Percentiles rank a stretch among this genome's conserved stretches.
phyloP scores from a whole-genome alignment of 1,140 invertebrate genomes.

The Trachelipus rathkii region DNA sequence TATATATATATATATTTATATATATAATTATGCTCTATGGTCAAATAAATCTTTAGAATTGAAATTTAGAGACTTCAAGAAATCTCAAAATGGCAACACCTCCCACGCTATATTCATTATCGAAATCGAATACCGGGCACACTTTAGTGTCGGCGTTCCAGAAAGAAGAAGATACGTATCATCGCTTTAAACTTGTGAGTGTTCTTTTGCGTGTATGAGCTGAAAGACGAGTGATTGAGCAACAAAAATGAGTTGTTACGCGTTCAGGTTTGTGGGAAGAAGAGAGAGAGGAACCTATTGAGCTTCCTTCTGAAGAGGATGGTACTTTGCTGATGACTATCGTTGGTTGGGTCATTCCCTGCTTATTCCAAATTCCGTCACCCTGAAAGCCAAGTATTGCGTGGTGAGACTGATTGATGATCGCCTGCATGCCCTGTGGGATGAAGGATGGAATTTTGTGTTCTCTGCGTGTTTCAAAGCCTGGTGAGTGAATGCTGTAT shows the following conservation, averaged over 20 bases:
- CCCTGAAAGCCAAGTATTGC: constrained; percentile 72
- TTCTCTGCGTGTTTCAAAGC: constrained; percentile 96
- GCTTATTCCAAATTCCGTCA: constrained; percentile 89
- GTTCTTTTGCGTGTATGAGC: neutral
- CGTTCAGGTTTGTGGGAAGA: constrained; percentile 60
- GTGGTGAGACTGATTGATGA: constrained; percentile 84
- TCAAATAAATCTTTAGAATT: no score
- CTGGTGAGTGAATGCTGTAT: constrained; percentile 51
- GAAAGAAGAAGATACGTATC: neutral
- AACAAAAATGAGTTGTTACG: constrained; percentile 17
- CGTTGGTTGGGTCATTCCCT: constrained; percentile 85
- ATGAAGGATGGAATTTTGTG: constrained; percentile 81
- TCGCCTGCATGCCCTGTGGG: constrained; percentile 77
- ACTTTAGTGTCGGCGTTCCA: neutral
- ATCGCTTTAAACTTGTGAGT: neutral
- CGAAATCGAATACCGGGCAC: no score
- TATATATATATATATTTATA: no score
- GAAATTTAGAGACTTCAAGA: no score
- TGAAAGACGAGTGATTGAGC: neutral
- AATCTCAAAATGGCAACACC: no score
- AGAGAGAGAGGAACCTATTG: constrained; percentile 86
- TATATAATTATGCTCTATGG: no score
- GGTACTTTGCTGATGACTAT: constrained; percentile 79
- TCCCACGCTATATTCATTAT: no score
- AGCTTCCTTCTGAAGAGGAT: constrained; percentile 83